Evolutionary conservation across 2,888 invertebrate species (phyloP).

Genomic region (Dioctria linearis): DNA sequence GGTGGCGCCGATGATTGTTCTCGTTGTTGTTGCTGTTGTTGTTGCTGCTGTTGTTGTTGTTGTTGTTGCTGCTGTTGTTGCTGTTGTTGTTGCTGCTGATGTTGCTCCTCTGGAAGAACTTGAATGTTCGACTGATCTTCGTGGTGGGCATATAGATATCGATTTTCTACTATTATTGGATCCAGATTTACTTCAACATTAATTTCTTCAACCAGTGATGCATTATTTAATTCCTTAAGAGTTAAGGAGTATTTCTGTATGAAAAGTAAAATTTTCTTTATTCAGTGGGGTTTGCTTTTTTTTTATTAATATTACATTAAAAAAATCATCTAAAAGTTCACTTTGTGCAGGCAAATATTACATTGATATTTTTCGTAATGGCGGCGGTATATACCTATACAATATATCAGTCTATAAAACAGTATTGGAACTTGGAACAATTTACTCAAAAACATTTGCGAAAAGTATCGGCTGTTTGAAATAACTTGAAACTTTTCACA

Average conservation of each 20-base stretch:
- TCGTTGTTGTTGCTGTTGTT: constrained; percentile 30
- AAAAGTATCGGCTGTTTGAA: too few relatives aligned
- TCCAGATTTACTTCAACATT: constrained; percentile 58
- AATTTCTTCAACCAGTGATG: constrained; percentile 31
- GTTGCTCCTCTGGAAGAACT: constrained; percentile 2
- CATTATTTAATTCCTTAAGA: constrained; percentile 49
- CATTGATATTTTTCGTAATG: too few relatives aligned
- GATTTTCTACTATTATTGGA: constrained; percentile 56
- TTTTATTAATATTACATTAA: too few relatives aligned
- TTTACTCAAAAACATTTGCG: too few relatives aligned
- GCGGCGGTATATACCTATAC: too few relatives aligned
- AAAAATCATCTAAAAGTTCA: too few relatives aligned
- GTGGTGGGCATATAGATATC: constrained; percentile 56
- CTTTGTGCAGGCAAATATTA: too few relatives aligned
- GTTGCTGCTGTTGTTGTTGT: constrained; percentile 6
- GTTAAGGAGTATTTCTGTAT: constrained; percentile 56
- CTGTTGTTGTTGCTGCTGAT: constrained; percentile 24
- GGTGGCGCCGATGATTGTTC: not conserved
- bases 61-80: constrained; percentile 33
- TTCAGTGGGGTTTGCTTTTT: too few relatives aligned
- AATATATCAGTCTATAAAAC: too few relatives aligned
- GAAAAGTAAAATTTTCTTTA: too few relatives aligned
- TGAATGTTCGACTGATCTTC: constrained; percentile 43
- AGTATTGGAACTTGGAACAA: too few relatives aligned
- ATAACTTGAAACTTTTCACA: too few relatives aligned